A percentile compares a stretch with the other conserved stretches of the same genome.
Conservation (phyloP, 1,140 invertebrate genomes). For the Bicyclus anynana region DNA sequence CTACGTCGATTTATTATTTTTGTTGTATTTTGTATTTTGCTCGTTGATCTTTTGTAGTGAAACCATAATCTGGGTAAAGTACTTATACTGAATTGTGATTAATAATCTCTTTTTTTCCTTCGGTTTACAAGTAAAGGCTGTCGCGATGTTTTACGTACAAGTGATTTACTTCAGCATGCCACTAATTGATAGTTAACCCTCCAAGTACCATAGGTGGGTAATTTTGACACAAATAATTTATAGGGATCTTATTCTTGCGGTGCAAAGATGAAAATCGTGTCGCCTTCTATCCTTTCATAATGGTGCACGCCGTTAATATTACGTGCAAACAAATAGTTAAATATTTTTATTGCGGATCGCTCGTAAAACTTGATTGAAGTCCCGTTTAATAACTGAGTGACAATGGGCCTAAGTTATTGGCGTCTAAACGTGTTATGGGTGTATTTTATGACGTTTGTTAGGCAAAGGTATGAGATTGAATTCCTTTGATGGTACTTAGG, state of each 20-base stretch:
- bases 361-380: conserved; percentile 74
- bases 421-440: conserved; percentile 41
- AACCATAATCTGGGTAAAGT: too few species aligned
- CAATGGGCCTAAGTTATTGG: conserved; percentile 51
- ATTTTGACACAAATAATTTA: conserved; percentile 22
- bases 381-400: conserved; percentile 48
- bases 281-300: conserved; percentile 31
- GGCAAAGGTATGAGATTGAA: conserved; percentile 40
- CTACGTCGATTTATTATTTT: too few species aligned
- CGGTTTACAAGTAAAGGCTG: too few species aligned
- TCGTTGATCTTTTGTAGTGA: too few species aligned
- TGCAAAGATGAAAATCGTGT: conserved; percentile 38
- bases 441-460: conserved; percentile 44
- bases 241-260: conserved; percentile 23
- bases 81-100: too few species aligned
- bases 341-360: conserved; percentile 68
- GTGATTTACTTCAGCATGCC: conserved; percentile 16
- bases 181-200: conserved; percentile 47
- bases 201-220: conserved; percentile 18
- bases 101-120: too few species aligned
- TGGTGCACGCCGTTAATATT: conserved; percentile 63
- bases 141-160: conserved; percentile 7
- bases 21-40: too few species aligned
- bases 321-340: conserved; percentile 71
- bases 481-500: conserved; percentile 14